Conservation (phyloP, 2,113 vertebrate species). For the Procapra przewalskii region DNA sequence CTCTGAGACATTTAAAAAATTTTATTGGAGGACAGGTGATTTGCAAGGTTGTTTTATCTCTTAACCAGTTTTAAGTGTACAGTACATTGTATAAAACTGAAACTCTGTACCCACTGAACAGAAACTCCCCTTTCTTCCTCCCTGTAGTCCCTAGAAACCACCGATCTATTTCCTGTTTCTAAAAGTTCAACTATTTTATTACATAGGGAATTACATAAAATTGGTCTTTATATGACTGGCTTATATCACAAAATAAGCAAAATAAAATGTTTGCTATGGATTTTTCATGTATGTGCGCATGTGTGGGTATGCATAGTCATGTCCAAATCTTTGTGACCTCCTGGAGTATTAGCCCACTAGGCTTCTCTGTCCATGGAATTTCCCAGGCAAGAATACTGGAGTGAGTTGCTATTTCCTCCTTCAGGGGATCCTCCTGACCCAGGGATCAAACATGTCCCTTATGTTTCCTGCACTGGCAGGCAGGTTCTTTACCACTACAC, state of each 20-base stretch:
- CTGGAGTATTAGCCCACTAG: not conserved
- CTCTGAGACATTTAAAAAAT: not conserved
- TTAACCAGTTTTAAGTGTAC: not conserved
- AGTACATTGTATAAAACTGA: not conserved
- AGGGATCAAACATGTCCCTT: not conserved
- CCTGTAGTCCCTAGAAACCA: not conserved
- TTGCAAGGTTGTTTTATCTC: not conserved
- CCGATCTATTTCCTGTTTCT: not conserved
- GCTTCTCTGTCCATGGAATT: not conserved
- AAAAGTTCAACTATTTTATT: not conserved
- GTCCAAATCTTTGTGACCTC: not conserved
- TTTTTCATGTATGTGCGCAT: not conserved
- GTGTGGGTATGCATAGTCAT: not conserved
- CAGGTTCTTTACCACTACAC: not conserved
- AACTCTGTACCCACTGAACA: not conserved
- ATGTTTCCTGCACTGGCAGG: not conserved
- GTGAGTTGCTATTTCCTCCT: not conserved
- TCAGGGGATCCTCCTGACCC: not conserved
- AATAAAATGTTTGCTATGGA: not conserved
- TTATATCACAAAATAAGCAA: not conserved
- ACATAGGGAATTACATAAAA: not conserved
- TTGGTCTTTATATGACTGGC: not conserved
- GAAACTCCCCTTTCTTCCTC: not conserved
- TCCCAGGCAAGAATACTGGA: not conserved
- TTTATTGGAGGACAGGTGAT: not conserved